These are phyloP conservation scores for Rallus crepitans DNA, from an alignment of 2,797 vertebrate species.

Conservation along the genomic window DNA sequence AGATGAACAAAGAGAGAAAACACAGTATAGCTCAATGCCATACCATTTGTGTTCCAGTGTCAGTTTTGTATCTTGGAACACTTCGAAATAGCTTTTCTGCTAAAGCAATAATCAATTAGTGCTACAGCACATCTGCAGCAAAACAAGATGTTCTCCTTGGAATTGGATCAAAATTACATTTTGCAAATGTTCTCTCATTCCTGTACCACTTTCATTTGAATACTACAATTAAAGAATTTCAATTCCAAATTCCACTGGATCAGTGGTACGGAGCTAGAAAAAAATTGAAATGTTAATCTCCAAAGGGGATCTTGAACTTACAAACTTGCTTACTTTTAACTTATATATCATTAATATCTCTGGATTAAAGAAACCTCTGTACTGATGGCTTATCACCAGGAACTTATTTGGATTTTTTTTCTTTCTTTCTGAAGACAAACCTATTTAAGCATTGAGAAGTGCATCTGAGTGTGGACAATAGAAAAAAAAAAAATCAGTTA, in stretches of 20 bases:
- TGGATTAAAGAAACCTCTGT: conserved; percentile 30
- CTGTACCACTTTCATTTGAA: conserved; percentile 45
- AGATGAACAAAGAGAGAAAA: not conserved
- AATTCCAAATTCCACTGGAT: conserved; percentile 15
- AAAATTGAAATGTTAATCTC: conserved; percentile 35
- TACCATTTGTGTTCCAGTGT: not conserved
- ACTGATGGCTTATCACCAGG: conserved; percentile 14
- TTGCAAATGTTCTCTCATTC: conserved; percentile 46
- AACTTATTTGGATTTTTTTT: not conserved
- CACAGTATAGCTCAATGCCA: not conserved
- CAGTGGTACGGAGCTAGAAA: not conserved
- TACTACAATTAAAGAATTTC: conserved; percentile 24
- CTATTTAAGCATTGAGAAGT: not conserved
- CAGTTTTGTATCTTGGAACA: conserved; percentile 18
- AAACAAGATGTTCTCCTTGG: conserved; percentile 61
- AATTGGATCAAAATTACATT: conserved; percentile 62
- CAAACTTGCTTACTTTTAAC: conserved; percentile 32
- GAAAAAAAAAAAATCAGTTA: not conserved
- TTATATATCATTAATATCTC: not conserved
- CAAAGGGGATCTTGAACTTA: conserved; percentile 26
- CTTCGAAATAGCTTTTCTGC: conserved; percentile 44
- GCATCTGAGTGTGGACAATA: conserved; percentile 5
- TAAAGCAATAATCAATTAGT: conserved; percentile 64
- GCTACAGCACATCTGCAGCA: conserved; percentile 54
- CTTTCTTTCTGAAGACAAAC: not conserved